Conservation (phyloP, 92 coral and sea anemone species). For the Galaxea fascicularis region DNA sequence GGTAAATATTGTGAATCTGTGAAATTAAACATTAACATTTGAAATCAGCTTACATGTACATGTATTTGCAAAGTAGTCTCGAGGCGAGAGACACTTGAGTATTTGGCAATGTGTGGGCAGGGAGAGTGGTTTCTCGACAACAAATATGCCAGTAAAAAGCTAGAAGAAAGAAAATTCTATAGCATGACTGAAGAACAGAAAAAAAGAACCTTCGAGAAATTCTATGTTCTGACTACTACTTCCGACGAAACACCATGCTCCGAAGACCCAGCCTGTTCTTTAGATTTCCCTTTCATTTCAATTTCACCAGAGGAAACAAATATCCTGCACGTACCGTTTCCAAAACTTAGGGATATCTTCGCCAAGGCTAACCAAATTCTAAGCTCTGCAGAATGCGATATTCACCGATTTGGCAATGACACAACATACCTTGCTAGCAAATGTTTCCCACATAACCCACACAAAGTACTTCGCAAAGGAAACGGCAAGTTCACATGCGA, state of each 20-base stretch:
- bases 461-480: conserved; percentile 21
- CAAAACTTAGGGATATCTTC: neutral
- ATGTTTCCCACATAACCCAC: conserved; percentile 2
- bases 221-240: neutral
- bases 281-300: neutral
- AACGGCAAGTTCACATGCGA: conserved; percentile 12
- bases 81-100: conserved; percentile 3
- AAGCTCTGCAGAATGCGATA: neutral
- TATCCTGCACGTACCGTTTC: conserved; percentile 9
- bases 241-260: neutral
- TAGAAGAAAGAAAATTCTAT: neutral
- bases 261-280: neutral
- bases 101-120: conserved; percentile 14
- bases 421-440: conserved; percentile 3
- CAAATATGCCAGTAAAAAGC: neutral
- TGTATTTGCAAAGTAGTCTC: neutral
- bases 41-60: too few species aligned
- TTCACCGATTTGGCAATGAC: conserved; percentile 2
- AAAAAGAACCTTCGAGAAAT: conserved; percentile 7
- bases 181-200: neutral
- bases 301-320: conserved; percentile 3
- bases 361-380: neutral
- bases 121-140: conserved; percentile 5
- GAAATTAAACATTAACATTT: too few species aligned
- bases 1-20: too few species aligned